Conservation (phyloP, 2,797 vertebrate species). For the Pristis pectinata region DNA sequence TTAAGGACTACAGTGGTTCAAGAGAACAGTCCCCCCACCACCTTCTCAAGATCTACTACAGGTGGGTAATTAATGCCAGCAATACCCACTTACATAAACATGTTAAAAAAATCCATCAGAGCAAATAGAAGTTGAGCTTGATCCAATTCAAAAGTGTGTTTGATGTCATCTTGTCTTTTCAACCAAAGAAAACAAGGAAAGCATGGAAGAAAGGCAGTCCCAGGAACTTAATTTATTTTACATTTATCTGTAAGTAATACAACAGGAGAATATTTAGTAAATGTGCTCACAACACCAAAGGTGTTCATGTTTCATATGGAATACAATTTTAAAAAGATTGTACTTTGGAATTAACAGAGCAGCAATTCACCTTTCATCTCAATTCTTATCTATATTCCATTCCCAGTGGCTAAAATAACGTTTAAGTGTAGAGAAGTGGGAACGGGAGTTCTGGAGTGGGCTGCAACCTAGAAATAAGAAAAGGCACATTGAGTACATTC, state of each 20-base stretch:
- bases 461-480: slow-evolving; percentile 70
- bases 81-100: too few relatives aligned
- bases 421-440: slow-evolving; percentile 64
- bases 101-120: too few relatives aligned
- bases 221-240: neutral
- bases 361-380: too few relatives aligned
- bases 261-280: neutral
- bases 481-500: neutral
- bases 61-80: too few relatives aligned
- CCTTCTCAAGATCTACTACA: too few relatives aligned
- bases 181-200: neutral
- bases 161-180: neutral
- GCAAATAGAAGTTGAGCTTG: neutral
- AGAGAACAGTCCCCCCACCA: too few relatives aligned
- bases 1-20: too few relatives aligned
- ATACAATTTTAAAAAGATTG: neutral
- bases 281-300: neutral
- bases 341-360: neutral
- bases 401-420: neutral
- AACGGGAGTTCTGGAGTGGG: slow-evolving; percentile 82
- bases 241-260: neutral
- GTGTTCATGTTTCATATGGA: neutral
- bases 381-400: neutral
- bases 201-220: neutral
- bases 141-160: neutral